Evolutionary conservation across 2,888 invertebrate genomes (phyloP), one percentile per base, ranked within the genome.

Genomic region (Netelia melanura): DNA sequence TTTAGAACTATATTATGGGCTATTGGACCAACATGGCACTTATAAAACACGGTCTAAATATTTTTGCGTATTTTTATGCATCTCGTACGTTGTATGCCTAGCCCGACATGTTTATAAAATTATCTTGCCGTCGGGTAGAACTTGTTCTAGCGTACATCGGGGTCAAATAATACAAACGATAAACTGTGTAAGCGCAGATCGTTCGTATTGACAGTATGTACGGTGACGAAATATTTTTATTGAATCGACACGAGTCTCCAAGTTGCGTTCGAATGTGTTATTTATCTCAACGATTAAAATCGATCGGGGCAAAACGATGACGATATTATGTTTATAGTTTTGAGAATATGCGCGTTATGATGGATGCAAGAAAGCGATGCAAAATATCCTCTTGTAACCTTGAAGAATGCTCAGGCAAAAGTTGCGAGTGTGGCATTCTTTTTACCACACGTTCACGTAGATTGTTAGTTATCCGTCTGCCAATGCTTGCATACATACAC

Each of bases 311-410:
- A 9, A 3, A 21, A 17, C 58, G 21, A 1, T 3, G 9, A 21
- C n/a, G n/a, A 17, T 56, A 23, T 30, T n/a, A 17, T 21, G 21
- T 21, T 43, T 52, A 68, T 14, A 72, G 11, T 21, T 11, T 52
- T 77, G 43, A 3, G 30, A 43, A 38, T 78, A 38, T 44, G 44
- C 21, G 54, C 23, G 68, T 54, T 54, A 25, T 56, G 58, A 76
- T 48, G 64, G 58, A 81, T 67, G 52, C 54, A n/a, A 25, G 23
- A 11, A 9, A 68, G 58, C 86, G 87, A 87, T 86, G 89, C 87
- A 89, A 89, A 83, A 88, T 84, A 68, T 82, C 76, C 67, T 86
- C 77, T 78, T 84, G 85, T 86, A 88, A 88, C 89, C 88, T 87
- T 88, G 89, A 87, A 89, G 87, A 83, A 87, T 86, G 86, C 83